A percentile compares a stretch with the other conserved stretches of the same genome.
phyloP scores from a whole-genome alignment of 2,888 invertebrate species.

The Limulus polyphemus region DNA sequence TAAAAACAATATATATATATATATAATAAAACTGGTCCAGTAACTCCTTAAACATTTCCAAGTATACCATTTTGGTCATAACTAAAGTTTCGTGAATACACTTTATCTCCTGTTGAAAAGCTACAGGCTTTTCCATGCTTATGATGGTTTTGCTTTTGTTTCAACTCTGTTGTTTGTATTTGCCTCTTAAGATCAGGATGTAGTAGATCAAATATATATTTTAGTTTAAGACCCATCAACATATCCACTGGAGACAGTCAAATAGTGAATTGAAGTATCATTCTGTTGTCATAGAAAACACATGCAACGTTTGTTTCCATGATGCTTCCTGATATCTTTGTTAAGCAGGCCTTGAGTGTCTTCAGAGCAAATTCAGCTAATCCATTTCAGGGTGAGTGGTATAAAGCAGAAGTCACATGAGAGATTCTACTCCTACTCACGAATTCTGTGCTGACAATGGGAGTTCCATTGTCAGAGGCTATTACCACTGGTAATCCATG shows the following conservation, averaged over 20 bases:
- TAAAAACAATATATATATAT: no score
- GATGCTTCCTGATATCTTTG: not conserved
- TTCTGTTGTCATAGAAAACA: not conserved
- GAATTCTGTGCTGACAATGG: not conserved
- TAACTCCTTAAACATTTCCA: no score
- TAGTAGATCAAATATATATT: not conserved
- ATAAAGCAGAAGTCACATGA: not conserved
- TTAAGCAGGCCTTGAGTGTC: not conserved
- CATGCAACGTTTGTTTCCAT: not conserved
- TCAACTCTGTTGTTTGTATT: no score
- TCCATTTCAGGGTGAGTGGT: not conserved
- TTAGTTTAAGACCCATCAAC: not conserved
- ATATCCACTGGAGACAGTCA: not conserved
- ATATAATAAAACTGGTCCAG: no score
- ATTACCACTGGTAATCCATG: not conserved
- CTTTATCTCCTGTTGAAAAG: no score
- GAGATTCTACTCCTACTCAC: not conserved
- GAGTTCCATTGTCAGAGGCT: not conserved
- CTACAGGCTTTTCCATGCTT: no score
- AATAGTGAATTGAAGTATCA: not conserved
- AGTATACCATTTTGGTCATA: no score
- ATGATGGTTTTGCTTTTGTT: no score
- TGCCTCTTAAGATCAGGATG: not conserved
- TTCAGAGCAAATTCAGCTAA: not conserved
- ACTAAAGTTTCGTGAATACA: no score